Conservation (phyloP, 2,113 vertebrate species). For the Rana temporaria region DNA sequence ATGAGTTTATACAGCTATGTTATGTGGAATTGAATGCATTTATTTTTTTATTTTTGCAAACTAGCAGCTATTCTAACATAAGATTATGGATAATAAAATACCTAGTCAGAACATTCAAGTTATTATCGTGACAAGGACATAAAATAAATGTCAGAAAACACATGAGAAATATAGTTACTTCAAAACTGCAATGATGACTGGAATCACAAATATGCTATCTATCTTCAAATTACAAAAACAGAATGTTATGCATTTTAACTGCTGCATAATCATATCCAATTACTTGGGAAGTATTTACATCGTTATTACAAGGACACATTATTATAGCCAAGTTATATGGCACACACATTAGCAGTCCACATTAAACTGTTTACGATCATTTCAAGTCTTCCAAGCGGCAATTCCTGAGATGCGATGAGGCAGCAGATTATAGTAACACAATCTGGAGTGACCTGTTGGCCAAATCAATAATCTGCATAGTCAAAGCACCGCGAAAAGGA, state of each 20-base stretch:
- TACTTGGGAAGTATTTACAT: slow-evolving; percentile 24
- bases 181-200: background rate
- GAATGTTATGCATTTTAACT: slow-evolving; percentile 50
- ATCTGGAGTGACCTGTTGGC: background rate
- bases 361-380: slow-evolving; percentile 41
- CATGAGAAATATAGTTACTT: background rate
- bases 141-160: background rate
- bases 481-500: background rate
- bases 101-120: background rate
- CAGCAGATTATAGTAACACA: background rate
- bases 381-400: background rate
- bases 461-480: background rate
- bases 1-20: too few relatives aligned
- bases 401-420: background rate
- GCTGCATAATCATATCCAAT: slow-evolving; percentile 48
- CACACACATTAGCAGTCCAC: slow-evolving; percentile 22
- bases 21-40: too few relatives aligned
- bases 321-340: slow-evolving; percentile 37
- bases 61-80: too few relatives aligned
- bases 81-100: too few relatives aligned
- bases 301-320: slow-evolving; percentile 32
- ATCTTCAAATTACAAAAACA: slow-evolving; percentile 39
- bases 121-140: background rate
- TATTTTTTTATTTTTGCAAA: too few relatives aligned
- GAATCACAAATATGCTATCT: slow-evolving; percentile 12